These are phyloP conservation scores for Drosophila pseudotalamancana DNA, from an alignment of 2,888 invertebrate genomes.

Conservation along the genomic window DNA sequence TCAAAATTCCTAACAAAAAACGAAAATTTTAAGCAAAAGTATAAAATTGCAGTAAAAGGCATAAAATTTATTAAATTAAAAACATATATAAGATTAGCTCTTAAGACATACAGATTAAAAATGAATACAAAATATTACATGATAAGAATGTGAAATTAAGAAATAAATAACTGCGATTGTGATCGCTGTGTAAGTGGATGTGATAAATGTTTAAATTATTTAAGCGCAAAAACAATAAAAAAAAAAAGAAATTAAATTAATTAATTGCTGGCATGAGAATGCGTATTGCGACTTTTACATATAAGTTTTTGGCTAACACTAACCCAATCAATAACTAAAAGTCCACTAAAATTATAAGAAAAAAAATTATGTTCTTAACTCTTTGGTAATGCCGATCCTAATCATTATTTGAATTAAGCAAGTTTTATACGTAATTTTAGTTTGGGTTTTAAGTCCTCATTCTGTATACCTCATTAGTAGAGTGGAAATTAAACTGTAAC, in stretches of 20 bases:
- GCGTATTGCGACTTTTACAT: constrained; percentile 67
- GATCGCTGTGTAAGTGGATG: constrained; percentile 83
- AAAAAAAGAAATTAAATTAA: constrained; percentile 40
- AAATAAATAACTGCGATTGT: constrained; percentile 73
- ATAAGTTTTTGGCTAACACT: constrained; percentile 51
- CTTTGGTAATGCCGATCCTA: constrained; percentile 61
- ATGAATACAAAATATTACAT: constrained; percentile 23
- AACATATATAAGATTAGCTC: constrained; percentile 45
- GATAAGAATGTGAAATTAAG: constrained; percentile 45
- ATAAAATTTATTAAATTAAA: constrained; percentile 58
- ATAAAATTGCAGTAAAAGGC: constrained; percentile 53
- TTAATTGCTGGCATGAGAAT: constrained; percentile 56
- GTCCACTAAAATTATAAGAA: constrained; percentile 66
- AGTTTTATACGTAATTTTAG: constrained; percentile 53
- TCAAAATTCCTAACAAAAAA: constrained; percentile 75
- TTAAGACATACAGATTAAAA: constrained; percentile 43
- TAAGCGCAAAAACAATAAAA: constrained; percentile 67
- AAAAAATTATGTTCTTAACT: constrained; percentile 57
- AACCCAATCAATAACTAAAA: constrained; percentile 55
- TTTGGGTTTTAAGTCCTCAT: constrained; percentile 61
- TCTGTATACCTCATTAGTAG: constrained; percentile 74
- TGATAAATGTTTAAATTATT: constrained; percentile 83
- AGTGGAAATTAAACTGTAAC: constrained; percentile 55
- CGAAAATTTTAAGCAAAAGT: constrained; percentile 54
- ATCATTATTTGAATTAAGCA: constrained; percentile 44